Conservation (phyloP, 2,113 vertebrate species). For the Ctenomys sociabilis region DNA sequence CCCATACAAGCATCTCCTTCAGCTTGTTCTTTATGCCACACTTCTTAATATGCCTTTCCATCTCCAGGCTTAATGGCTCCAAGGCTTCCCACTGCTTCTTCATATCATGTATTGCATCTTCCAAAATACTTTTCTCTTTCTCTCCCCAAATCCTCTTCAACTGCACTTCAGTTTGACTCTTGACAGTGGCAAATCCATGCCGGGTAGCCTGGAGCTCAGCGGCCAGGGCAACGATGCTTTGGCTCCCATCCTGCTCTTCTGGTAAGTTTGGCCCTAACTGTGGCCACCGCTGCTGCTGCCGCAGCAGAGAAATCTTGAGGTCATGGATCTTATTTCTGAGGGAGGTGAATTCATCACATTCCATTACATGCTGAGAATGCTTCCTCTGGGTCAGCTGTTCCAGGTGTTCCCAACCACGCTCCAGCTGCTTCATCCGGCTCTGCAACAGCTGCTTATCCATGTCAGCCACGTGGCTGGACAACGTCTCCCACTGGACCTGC, state of each 20-base stretch:
- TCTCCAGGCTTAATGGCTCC: slow-evolving; percentile 78
- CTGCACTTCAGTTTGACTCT: slow-evolving; percentile 84
- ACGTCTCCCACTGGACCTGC: slow-evolving; percentile 81
- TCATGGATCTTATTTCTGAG: slow-evolving; percentile 83
- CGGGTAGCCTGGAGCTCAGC: slow-evolving; percentile 87
- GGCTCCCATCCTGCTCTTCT: slow-evolving; percentile 79
- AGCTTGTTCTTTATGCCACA: slow-evolving; percentile 86
- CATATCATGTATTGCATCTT: slow-evolving; percentile 84
- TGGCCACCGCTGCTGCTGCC: slow-evolving; percentile 79
- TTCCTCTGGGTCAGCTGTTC: slow-evolving; percentile 86
- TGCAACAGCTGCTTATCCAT: slow-evolving; percentile 86
- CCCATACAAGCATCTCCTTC: slow-evolving; percentile 89
- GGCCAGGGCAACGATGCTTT: slow-evolving; percentile 81
- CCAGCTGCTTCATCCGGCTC: slow-evolving; percentile 86
- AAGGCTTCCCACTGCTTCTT: slow-evolving; percentile 84
- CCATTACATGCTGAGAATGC: slow-evolving; percentile 82
- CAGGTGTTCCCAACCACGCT: slow-evolving; percentile 86
- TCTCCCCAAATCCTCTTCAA: slow-evolving; percentile 87
- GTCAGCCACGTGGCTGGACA: slow-evolving; percentile 84
- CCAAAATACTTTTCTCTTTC: slow-evolving; percentile 86
- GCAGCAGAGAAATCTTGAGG: slow-evolving; percentile 85
- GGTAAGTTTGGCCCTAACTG: slow-evolving; percentile 66
- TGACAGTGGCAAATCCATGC: slow-evolving; percentile 84
- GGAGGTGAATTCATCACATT: slow-evolving; percentile 79
- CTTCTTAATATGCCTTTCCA: slow-evolving; percentile 76